A percentile compares a stretch with the other conserved stretches of the same genome.
These are phyloP conservation scores for Ardeotis arabs DNA, from an alignment of 2,113 vertebrate genomes.

Conservation along the genomic window DNA sequence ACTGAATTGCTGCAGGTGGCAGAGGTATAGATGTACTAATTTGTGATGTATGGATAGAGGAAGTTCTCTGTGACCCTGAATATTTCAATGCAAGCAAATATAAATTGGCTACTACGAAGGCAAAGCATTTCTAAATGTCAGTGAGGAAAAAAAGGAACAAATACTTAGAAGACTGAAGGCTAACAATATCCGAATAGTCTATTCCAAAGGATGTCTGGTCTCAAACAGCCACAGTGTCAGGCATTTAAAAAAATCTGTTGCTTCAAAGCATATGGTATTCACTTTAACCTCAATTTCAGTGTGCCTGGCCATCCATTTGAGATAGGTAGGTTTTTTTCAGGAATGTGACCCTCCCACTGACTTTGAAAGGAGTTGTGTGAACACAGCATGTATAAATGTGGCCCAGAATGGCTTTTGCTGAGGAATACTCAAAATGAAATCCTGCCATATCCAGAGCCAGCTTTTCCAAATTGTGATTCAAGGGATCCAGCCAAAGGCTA, in stretches of 20 bases:
- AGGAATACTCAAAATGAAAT: neutral
- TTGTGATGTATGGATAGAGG: neutral
- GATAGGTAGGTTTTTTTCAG: fast-evolving
- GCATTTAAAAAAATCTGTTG: neutral
- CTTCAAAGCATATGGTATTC: neutral
- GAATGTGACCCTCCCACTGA: neutral
- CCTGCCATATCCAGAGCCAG: neutral
- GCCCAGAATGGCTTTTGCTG: neutral
- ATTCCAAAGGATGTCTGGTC: neutral
- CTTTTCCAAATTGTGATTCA: neutral
- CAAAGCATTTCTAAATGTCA: neutral
- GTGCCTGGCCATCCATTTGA: neutral
- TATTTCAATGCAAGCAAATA: neutral
- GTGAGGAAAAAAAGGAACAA: neutral
- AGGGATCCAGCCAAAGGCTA: too few species aligned
- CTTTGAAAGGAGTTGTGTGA: neutral
- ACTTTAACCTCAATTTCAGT: neutral
- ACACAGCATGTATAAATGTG: too few species aligned
- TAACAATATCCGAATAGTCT: too few species aligned
- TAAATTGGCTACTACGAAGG: neutral
- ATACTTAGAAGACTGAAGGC: neutral
- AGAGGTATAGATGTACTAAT: neutral
- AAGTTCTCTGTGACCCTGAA: neutral
- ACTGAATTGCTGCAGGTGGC: neutral
- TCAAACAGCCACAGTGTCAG: neutral